Percentiles rank a stretch among this genome's conserved stretches.
Evolutionary conservation across 2,113 vertebrate species (phyloP).

Genomic region (Tonatia bakeri): DNA sequence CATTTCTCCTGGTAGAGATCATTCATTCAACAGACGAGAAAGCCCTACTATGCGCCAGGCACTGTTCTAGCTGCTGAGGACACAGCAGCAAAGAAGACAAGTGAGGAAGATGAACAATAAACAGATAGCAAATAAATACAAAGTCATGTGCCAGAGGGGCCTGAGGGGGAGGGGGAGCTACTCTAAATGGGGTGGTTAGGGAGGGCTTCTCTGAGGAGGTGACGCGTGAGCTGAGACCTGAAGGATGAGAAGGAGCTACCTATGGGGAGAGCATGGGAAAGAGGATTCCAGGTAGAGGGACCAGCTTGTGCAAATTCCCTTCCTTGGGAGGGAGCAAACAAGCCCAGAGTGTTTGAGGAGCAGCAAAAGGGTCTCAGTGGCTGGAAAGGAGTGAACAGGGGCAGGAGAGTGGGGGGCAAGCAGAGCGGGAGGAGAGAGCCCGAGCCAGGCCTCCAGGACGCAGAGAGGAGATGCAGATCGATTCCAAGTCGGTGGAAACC

Average conservation of each 20-base stretch:
- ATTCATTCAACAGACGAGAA: not conserved
- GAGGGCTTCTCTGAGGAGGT: conserved; percentile 17
- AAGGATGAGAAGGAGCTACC: not conserved
- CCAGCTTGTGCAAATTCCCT: not conserved
- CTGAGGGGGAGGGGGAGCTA: not conserved
- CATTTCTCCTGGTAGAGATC: not conserved
- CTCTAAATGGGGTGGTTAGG: not conserved
- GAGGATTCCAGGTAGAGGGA: not conserved
- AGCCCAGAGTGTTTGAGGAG: not conserved
- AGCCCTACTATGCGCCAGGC: not conserved
- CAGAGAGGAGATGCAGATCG: not conserved
- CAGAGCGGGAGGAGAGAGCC: not conserved
- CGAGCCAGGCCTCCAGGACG: too few species aligned
- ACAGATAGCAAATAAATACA: not conserved
- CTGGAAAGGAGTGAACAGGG: not conserved
- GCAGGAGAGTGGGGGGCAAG: not conserved
- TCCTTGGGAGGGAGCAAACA: not conserved
- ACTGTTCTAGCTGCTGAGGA: not conserved
- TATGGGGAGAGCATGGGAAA: not conserved
- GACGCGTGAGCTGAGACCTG: not conserved
- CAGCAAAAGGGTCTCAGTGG: not conserved
- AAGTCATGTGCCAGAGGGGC: not conserved
- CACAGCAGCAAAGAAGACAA: not conserved
- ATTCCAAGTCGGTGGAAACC: not conserved
- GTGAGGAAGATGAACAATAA: not conserved